Evolutionary conservation across 2,888 invertebrate species (phyloP), one percentile per base, ranked within the genome.

Genomic region (Latheticus oryzae): DNA sequence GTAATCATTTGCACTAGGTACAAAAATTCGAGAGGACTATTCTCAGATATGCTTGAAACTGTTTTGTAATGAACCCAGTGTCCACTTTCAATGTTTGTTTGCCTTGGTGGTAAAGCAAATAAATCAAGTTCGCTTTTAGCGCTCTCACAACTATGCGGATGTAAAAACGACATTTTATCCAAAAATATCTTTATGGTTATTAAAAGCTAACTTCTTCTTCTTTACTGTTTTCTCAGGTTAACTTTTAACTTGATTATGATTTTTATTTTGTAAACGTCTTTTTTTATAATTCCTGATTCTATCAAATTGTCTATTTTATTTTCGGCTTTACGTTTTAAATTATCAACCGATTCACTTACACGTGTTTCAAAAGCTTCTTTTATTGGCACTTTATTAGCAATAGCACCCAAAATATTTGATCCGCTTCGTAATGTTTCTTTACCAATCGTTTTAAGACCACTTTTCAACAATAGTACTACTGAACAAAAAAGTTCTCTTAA

Each of bases 41-140:
- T 61, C 15, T 69, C 64, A 0, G 63, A 56, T 7, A 70, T 24
- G 1, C 61, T 64, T 1, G 66, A 63, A 3, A 68, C 40, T 0
- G 67, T 64, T 35, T 69, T 68, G 33, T 68, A 70, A 11, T 67
- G 62, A 1, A 69, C 42, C 59, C 58, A 68, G 3, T 62, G 40
- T 0, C 60, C 61, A 2, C 19, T 38, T 51, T 68, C 66, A 3
- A 71, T 65, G 4, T 62, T 54, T 0, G 62, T 65, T 51, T 67
- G 66, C 7, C 67, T 67, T 4, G 67, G 62, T 0, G 69, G 68
- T 33, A 70, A 9, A 1, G 58, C 51, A 45, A 69, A 69, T 1
- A 69, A 33, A 17, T 68, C 65, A 1, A 69, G 45, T 58, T 66
- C 61, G 1, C 53, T 56, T 33, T 66, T 64, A 1, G 53, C 32